Base-by-base conservation (phyloP, 2,888 invertebrate genomes). In the Acrobasis suavella region DNA sequence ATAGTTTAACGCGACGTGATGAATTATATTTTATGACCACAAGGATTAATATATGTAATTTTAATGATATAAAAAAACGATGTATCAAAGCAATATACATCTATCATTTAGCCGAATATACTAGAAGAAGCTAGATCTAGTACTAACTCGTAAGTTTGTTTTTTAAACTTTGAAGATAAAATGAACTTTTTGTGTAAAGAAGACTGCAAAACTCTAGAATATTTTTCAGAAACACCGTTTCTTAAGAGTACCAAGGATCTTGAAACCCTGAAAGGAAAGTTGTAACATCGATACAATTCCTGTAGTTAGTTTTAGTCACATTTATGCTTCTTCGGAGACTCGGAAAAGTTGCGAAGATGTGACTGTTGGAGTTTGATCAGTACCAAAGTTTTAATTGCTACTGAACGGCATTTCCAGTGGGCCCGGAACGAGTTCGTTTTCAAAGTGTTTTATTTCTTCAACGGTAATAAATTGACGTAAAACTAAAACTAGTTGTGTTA, bases 301-400 rank as follows among this genome's bases (percentile, higher is more conserved):
- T 60, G 62, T 66, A 76, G 74, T 76, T 75, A 72, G 74, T 75
- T 72, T 74, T 76, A 77, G 74, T 75, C 78, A 77, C 78, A 77
- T 80, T 77, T 77, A 77, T 74, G 76, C 78, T 73, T 66, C 74
- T 77, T 72, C 65, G 69, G 74, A 74, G 70, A 76, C 72, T 71
- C 73, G 69, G 73, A 72, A 75, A 83, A 84, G 76, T 85, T 81
- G 76, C 75, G 75, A 81, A 84, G 85, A 84, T 85, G 83, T 86
- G 85, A 87, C 84, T 84, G 81, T 78, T 82, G 80, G 87, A 89
- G 85, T 89, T 88, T 86, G 86, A 89, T 88, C 87, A 87, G 83
- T 82, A 77, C 71, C 71, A 85, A 89, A 89, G 86, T 90, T 89
- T 89, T 89, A 90, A 90, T 91, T 89, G 88, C 87, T 77, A 82